Evolutionary conservation across 2,888 invertebrate genomes (phyloP), one percentile per base, ranked within the genome.

Genomic region (Tinea trinotella): DNA sequence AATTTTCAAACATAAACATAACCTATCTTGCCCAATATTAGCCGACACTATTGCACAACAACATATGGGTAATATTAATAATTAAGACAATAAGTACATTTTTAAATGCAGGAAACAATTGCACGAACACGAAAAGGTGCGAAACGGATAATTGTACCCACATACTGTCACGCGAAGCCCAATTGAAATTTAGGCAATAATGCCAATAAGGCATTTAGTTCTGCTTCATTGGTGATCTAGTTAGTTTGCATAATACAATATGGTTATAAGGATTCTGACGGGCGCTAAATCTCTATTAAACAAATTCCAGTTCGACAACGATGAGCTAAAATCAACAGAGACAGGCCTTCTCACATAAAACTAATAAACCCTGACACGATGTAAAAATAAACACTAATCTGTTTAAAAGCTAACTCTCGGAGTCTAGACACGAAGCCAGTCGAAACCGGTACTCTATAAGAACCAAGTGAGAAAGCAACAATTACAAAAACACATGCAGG

Each of bases 91-190:
- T 24, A 50, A 50, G 6, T 12, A 50, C n/a, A n/a, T 24, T 50
- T 50, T 60, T 59, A 63, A 64, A 62, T 63, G 59, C 62, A 66
- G 74, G 71, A 75, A 74, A 64, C 62, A 60, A 64, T 68, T 62
- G 60, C 56, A 46, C 15, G 30, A 17, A 49, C 54, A 54, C 24
- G 48, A 30, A 54, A 50, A 48, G 54, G 19, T 20, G 50, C 52
- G 35, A 52, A 48, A 67, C 58, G 57, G 57, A 59, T 64, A 61
- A 66, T 66, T 65, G 67, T 67, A 67, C 70, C 62, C 5, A 57
- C 56, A 64, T 62, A 68, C 63, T 68, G 75, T 77, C 76, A 79
- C 72, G 77, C 75, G 68, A 52, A 75, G 46, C 59, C 60, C 61
- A 56, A 48, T 52, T 62, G 61, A 57, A 62, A 65, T 75, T 77